A percentile compares a stretch with the other conserved stretches of the same genome.
These are phyloP conservation scores for Synodontis membranacea DNA, from an alignment of 2,113 vertebrate genomes.

Conservation along the genomic window DNA sequence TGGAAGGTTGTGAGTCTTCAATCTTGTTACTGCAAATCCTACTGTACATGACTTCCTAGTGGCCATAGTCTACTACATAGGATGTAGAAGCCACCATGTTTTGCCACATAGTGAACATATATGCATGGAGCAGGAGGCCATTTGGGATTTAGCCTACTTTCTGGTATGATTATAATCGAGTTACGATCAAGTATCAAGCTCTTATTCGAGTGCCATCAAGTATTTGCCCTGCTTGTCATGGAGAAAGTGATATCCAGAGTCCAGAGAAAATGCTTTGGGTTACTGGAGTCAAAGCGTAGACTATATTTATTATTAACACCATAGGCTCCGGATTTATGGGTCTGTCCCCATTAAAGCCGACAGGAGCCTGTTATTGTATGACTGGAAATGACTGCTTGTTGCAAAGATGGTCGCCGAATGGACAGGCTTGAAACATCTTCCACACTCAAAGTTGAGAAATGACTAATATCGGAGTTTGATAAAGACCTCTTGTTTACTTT, in stretches of 20 bases:
- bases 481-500: not conserved
- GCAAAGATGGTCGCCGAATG: not conserved
- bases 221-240: not conserved
- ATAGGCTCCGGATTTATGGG: not conserved
- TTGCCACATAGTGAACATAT: not conserved
- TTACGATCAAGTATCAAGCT: too few relatives aligned
- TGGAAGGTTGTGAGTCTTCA: not conserved
- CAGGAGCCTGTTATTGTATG: not conserved
- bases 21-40: not conserved
- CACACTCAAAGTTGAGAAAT: not conserved
- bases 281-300: not conserved
- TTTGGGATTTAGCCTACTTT: not conserved
- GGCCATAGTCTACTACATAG: not conserved
- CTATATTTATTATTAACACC: not conserved
- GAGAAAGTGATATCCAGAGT: not conserved
- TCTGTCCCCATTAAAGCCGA: not conserved
- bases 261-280: not conserved
- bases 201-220: not conserved
- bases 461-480: not conserved
- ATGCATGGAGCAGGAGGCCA: conserved; percentile 15
- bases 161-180: too few relatives aligned
- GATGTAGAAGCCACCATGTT: not conserved
- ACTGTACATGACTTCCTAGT: not conserved
- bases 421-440: not conserved
- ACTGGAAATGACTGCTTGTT: not conserved